phyloP scores from a whole-genome alignment of 1,140 invertebrate species.

The Penaeus japonicus region DNA sequence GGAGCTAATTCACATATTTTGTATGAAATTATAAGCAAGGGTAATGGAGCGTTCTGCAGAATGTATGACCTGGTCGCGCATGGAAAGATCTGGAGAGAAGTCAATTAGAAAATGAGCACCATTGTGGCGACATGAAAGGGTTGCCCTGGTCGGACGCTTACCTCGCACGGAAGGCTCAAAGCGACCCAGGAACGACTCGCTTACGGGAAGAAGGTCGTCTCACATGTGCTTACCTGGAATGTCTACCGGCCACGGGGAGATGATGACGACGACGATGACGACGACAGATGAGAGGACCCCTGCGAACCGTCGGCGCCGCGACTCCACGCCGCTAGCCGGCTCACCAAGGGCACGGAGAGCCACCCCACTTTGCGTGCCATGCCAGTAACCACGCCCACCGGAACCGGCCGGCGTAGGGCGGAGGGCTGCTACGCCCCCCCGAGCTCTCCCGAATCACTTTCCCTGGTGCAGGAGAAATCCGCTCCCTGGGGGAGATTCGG shows the following conservation, averaged over 20 bases:
- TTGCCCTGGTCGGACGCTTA: too few species aligned
- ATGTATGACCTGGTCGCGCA: too few species aligned
- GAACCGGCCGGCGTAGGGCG: conserved; percentile 27
- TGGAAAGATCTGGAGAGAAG: too few species aligned
- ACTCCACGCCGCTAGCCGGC: conserved; percentile 43
- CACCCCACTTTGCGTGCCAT: conserved; percentile 43
- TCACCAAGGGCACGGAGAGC: conserved; percentile 36
- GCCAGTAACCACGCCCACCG: conserved; percentile 14
- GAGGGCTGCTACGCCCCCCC: conserved; percentile 12
- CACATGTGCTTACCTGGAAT: conserved; percentile 33
- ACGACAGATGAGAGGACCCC: conserved; percentile 28
- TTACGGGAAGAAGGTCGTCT: too few species aligned
- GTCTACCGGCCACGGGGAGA: conserved; percentile 33
- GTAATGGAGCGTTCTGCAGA: too few species aligned
- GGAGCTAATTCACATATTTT: too few species aligned
- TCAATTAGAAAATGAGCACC: too few species aligned
- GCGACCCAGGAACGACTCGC: too few species aligned
- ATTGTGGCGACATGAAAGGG: too few species aligned
- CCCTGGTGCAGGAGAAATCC: background rate
- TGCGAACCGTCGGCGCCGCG: conserved; percentile 30
- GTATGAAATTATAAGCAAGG: too few species aligned
- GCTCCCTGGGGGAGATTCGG: background rate
- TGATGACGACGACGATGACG: conserved; percentile 42
- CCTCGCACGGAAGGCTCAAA: too few species aligned
- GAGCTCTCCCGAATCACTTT: conserved; percentile 46